phyloP scores from a whole-genome alignment of 1,140 invertebrate species.

The Halyomorpha halys region DNA sequence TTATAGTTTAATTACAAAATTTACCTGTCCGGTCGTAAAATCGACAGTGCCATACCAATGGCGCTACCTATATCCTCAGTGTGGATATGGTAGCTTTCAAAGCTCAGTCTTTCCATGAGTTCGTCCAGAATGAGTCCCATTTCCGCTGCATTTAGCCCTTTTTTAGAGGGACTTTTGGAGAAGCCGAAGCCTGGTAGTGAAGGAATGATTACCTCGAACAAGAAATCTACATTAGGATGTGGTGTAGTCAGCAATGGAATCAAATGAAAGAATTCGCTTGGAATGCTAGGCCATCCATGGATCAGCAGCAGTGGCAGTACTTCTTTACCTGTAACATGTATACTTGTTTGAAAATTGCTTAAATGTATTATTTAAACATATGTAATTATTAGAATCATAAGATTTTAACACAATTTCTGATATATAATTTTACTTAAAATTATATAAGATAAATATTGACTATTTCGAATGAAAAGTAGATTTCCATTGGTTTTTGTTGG shows the following conservation, averaged over 20 bases:
- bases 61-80: background rate
- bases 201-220: constrained; percentile 67
- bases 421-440: too few relatives aligned
- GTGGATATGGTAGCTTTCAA: background rate
- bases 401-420: too few relatives aligned
- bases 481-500: too few relatives aligned
- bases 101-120: constrained; percentile 49
- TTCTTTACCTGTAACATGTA: constrained; percentile 36
- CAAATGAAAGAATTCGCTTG: constrained; percentile 63
- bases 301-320: constrained; percentile 51
- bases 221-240: constrained; percentile 47
- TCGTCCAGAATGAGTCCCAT: constrained; percentile 64
- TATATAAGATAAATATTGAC: too few relatives aligned
- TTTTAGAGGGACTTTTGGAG: constrained; percentile 53
- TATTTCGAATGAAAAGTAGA: too few relatives aligned
- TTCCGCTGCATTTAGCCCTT: constrained; percentile 50
- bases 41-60: background rate
- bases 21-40: background rate
- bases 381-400: too few relatives aligned
- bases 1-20: background rate
- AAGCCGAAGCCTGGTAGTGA: constrained; percentile 78
- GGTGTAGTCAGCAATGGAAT: constrained; percentile 56
- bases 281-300: constrained; percentile 88
- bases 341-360: too few relatives aligned
- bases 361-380: too few relatives aligned